Conservation (phyloP, 2,113 vertebrate species). For the Hypocryptadius cinnamomeus region DNA sequence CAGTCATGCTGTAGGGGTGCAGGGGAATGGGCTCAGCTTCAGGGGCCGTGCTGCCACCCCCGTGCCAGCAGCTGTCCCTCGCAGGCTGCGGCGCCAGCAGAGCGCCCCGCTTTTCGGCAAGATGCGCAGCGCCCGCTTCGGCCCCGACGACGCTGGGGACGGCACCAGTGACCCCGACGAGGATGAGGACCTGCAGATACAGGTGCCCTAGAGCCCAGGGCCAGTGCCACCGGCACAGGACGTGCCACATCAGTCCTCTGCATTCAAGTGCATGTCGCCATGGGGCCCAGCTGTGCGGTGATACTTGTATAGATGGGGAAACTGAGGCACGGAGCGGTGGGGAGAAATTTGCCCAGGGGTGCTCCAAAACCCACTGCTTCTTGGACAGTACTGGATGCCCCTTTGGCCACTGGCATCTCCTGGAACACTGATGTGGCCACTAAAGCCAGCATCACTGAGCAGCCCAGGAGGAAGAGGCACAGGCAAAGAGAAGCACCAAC, state of each 20-base stretch:
- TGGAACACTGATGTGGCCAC: neutral
- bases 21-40: rapidly evolving
- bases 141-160: constrained; percentile 75
- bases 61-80: neutral
- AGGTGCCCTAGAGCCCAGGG: constrained; percentile 76
- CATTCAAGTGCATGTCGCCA: rapidly evolving
- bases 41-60: rapidly evolving
- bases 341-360: neutral
- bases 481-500: neutral
- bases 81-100: constrained; percentile 89
- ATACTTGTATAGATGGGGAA: neutral
- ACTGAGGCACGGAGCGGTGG: rapidly evolving
- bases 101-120: constrained; percentile 84
- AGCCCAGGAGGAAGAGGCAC: neutral
- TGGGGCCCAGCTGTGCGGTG: rapidly evolving
- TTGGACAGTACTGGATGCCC: neutral
- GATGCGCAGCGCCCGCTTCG: constrained; percentile 82
- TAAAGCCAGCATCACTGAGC: neutral
- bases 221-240: rapidly evolving
- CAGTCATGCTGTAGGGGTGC: neutral
- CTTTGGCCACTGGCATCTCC: rapidly evolving
- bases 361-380: neutral
- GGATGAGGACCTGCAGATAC: constrained; percentile 89
- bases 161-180: constrained; percentile 83
- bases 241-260: rapidly evolving